These are phyloP conservation scores for Ptilorrhoa leucosticta DNA, from an alignment of 2,113 vertebrate genomes.

Conservation along the genomic window DNA sequence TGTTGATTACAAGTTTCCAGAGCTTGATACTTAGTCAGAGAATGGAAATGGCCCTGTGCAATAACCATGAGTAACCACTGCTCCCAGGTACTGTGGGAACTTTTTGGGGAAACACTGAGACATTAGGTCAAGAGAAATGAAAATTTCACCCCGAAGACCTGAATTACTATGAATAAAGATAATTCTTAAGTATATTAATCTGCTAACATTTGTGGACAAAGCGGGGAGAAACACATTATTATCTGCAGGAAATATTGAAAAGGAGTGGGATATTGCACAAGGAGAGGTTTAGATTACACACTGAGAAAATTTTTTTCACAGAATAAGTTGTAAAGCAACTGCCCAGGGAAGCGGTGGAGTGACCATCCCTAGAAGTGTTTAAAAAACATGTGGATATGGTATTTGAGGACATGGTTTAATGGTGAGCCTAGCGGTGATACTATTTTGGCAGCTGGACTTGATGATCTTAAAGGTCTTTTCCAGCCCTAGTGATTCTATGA, in stretches of 20 bases:
- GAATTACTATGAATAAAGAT: background rate
- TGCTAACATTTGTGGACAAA: background rate
- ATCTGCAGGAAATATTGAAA: background rate
- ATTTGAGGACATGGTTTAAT: background rate
- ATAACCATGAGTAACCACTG: background rate
- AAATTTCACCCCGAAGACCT: background rate
- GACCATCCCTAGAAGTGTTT: background rate
- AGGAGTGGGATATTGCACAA: background rate
- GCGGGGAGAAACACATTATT: background rate
- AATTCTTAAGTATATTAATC: background rate
- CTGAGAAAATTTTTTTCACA: background rate
- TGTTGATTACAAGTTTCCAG: background rate
- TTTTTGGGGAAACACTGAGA: background rate
- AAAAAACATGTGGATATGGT: background rate
- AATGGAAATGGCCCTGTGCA: background rate
- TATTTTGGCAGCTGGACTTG: background rate
- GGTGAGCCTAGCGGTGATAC: background rate
- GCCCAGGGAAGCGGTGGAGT: background rate
- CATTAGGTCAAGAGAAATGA: background rate
- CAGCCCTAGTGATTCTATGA: background rate
- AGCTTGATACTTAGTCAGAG: background rate
- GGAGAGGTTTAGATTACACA: background rate
- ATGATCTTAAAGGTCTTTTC: background rate
- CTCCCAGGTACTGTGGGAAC: background rate
- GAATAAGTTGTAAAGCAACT: background rate